Evolutionary conservation across 2,113 vertebrate genomes (phyloP), one percentile per base, ranked within the genome.

Genomic region (Ibidorhyncha struthersii): DNA sequence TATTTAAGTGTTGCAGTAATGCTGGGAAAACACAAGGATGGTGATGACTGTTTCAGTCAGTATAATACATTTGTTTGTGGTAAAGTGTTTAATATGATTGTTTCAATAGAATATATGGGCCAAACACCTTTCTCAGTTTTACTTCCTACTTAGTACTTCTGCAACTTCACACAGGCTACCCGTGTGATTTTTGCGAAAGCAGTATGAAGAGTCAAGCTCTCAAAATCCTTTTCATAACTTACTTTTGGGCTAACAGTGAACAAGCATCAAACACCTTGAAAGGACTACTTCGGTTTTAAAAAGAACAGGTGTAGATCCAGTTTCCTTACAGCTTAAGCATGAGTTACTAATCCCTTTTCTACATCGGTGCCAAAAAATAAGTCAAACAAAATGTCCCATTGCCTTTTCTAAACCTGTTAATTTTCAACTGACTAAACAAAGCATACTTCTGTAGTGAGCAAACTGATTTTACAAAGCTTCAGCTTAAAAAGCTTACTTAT

Each of bases 371-470:
- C 82, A 97, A 94, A 91, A 96, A 92, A 6, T 71, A n/a, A 94
- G 56, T 77, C 36, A 96, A 96, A 81, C 50, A 94, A 97, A 97
- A 94, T 58, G 56, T 34, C 83, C 40, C 84, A 91, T 86, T 84
- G 93, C 78, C 74, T 93, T 89, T 96, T 95, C 81, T 80, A 94
- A 94, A 95, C 45, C 70, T 89, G 72, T 74, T 89, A 76, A 77
- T 78, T 97, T 97, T 93, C 92, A 97, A 73, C 47, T 78, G 66
- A 82, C 50, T 77, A 73, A 89, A 95, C 81, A 96, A 96, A 97
- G 91, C 49, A 74, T 59, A 81, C 59, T 58, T 94, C 86, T 89
- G 52, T 67, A 91, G 71, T 45, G 30, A 91, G 62, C 36, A 95
- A 74, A 86, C 1, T 76, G 29, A 50, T 91, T 96, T 95, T 77